Evolutionary conservation across 2,797 vertebrate genomes (phyloP).

Genomic region (Cottoperca gobio): DNA sequence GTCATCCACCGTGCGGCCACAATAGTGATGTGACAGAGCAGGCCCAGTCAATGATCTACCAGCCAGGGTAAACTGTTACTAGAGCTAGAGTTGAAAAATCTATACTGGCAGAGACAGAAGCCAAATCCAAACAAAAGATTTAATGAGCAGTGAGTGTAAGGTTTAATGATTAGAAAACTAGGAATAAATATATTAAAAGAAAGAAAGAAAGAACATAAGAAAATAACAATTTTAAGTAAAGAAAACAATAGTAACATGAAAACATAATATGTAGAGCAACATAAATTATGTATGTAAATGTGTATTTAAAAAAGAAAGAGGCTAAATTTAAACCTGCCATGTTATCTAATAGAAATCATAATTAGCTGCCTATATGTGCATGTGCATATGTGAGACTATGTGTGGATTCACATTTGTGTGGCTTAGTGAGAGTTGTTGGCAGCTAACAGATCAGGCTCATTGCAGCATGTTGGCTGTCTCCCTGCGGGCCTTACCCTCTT

Average conservation of each 20-base stretch:
- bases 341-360: slow-evolving; percentile 87
- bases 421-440: slow-evolving; percentile 57
- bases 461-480: slow-evolving; percentile 88
- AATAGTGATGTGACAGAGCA: slow-evolving; percentile 65
- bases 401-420: slow-evolving; percentile 43
- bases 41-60: slow-evolving; percentile 78
- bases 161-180: slow-evolving; percentile 38
- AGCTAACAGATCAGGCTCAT: slow-evolving; percentile 89
- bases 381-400: slow-evolving; percentile 31
- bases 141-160: slow-evolving; percentile 12
- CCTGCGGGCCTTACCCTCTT: slow-evolving; percentile 97
- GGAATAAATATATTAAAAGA: slow-evolving; percentile 56
- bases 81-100: slow-evolving; percentile 78
- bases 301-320: slow-evolving; percentile 57
- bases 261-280: slow-evolving; percentile 64
- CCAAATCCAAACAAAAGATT: slow-evolving; percentile 67
- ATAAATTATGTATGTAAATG: slow-evolving; percentile 44
- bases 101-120: slow-evolving; percentile 78
- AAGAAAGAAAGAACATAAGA: slow-evolving; percentile 53
- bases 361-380: slow-evolving; percentile 69
- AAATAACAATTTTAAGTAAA: slow-evolving; percentile 48
- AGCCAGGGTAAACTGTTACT: slow-evolving; percentile 67
- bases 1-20: slow-evolving; percentile 70
- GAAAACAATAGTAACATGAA: slow-evolving; percentile 62
- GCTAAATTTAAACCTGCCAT: slow-evolving; percentile 78